Evolutionary conservation across 2,888 invertebrate genomes (phyloP).

Genomic region (Drosophila macrospina): DNA sequence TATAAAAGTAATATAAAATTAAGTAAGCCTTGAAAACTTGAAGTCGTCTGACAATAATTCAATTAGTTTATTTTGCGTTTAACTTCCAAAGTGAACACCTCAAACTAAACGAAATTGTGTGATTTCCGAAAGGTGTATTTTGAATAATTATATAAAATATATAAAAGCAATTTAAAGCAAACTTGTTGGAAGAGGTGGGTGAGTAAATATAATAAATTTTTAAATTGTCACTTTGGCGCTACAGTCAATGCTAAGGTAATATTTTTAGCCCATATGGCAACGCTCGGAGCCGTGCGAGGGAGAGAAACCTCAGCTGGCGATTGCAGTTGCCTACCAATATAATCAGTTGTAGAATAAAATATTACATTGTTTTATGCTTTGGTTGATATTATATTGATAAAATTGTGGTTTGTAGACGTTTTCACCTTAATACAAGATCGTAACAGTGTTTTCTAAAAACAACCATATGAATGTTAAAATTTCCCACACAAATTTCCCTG

Average conservation of each 20-base stretch:
- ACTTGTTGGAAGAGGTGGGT: constrained; percentile 32
- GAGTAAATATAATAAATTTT: constrained; percentile 24
- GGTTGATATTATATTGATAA: not conserved
- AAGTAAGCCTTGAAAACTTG: constrained; percentile 35
- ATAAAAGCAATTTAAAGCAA: constrained; percentile 5
- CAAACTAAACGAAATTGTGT: constrained; percentile 29
- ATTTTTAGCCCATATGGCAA: constrained; percentile 16
- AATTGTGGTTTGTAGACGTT: accelerated
- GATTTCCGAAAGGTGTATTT: constrained; percentile 18
- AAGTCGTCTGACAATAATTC: not conserved
- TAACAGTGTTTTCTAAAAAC: not conserved
- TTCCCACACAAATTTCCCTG: constrained; percentile 14
- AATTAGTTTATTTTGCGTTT: constrained; percentile 42
- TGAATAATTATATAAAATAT: constrained; percentile 10
- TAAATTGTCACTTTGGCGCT: not conserved
- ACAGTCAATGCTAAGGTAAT: not conserved
- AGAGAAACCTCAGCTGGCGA: constrained; percentile 9
- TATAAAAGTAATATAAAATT: constrained; percentile 3
- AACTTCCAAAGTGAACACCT: constrained; percentile 37
- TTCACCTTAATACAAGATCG: not conserved
- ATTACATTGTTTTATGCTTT: not conserved
- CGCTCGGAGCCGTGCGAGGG: constrained; percentile 9
- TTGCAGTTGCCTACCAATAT: constrained; percentile 35
- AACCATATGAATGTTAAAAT: constrained; percentile 3
- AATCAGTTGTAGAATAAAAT: not conserved